phyloP scores from a whole-genome alignment of 2,113 vertebrate species.

The Ifrita kowaldi region DNA sequence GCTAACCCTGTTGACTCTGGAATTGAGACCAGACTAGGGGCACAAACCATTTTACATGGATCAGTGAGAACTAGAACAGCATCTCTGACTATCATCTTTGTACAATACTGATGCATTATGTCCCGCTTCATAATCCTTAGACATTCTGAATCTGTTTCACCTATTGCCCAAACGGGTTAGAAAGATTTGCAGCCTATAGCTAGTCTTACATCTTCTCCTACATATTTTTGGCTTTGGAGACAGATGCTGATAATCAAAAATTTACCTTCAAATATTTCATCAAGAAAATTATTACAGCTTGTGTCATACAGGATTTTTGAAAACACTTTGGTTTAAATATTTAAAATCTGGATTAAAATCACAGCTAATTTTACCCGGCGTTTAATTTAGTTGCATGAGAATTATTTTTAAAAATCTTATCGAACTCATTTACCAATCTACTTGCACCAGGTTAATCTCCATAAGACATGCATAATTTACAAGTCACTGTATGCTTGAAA shows the following conservation, averaged over 20 bases:
- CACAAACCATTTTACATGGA: background rate
- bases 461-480: background rate
- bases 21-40: background rate
- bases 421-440: background rate
- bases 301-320: background rate
- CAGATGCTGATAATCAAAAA: background rate
- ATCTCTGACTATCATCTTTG: background rate
- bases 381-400: conserved; percentile 24
- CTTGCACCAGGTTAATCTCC: background rate
- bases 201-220: background rate
- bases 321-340: background rate
- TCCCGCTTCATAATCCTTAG: background rate
- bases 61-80: background rate
- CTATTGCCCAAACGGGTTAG: background rate
- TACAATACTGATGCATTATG: background rate
- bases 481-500: background rate
- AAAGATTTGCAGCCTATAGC: background rate
- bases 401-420: conserved; percentile 5
- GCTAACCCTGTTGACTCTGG: background rate
- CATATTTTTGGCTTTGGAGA: background rate
- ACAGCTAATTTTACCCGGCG: background rate
- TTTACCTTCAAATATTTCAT: background rate
- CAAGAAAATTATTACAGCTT: background rate
- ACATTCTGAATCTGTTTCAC: background rate
- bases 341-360: conserved; percentile 4